Evolutionary conservation across 2,113 vertebrate species (phyloP), one percentile per base, ranked within the genome.

Genomic region (Condylura cristata): DNA sequence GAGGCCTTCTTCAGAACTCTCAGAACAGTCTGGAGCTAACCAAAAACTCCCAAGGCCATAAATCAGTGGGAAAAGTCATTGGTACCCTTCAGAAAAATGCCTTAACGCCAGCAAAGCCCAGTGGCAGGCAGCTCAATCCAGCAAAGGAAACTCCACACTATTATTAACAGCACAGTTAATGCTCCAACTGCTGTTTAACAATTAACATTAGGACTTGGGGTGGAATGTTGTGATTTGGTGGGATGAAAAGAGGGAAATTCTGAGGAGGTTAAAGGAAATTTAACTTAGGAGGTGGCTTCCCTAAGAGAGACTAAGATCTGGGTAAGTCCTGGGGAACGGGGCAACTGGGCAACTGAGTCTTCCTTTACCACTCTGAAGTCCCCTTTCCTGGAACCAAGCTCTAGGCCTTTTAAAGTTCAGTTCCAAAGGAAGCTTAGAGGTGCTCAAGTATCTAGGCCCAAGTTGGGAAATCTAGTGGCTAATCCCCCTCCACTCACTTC

Each of bases 41-140:
- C 78, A 70, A 98, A 51, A 98, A 97, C 95, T 97, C 95, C 94
- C 86, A 83, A 97, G 96, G 97, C 98, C 97, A 99, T 99, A 99
- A 99, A 99, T 99, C 99, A 99, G 97, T 95, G 97, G 96, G 96
- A 97, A 98, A 98, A 98, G 97, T 97, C 98, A 97, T 87, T 96
- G 98, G 96, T 97, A 79, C 90, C 97, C 96, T 98, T 97, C 97
- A 98, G 98, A 87, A 96, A 97, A 95, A 97, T 97, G 97, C 96
- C 97, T 98, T 97, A 96, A 97, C 34, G 79, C 97, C 96, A 98
- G 95, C 85, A 96, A 68, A 93, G 90, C 93, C 95, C 90, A 94
- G 94, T 90, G 90, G 96, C 94, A 96, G 60, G 60, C 94, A 96
- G 89, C 95, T 95, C 97, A 96, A 51, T 81, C 86, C 71, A 86